Conservation (phyloP, 2,113 vertebrate genomes). For the Crotalus viridis region DNA sequence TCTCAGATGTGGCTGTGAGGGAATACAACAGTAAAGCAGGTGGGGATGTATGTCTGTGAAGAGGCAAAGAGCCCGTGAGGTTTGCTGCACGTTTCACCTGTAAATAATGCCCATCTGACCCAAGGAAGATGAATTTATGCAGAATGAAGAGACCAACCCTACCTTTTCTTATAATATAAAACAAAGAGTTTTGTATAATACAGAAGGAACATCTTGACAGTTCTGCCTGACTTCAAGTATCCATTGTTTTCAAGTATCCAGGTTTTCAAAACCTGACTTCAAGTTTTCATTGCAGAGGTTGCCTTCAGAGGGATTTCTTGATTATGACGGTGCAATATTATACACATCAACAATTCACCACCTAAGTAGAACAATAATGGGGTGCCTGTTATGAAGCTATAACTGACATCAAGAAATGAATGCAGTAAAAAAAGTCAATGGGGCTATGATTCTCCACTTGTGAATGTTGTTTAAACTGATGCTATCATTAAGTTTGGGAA, state of each 20-base stretch:
- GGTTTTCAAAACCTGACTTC: background rate
- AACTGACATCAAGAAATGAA: conserved; percentile 61
- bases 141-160: conserved; percentile 42
- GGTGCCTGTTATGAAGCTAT: conserved; percentile 24
- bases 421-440: conserved; percentile 55
- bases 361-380: conserved; percentile 54
- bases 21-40: background rate
- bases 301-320: conserved; percentile 64
- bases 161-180: conserved; percentile 39
- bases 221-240: conserved; percentile 31
- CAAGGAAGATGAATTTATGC: conserved; percentile 20
- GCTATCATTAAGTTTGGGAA: conserved; percentile 5
- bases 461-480: conserved; percentile 43
- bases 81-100: conserved; percentile 31
- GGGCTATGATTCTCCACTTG: conserved; percentile 41
- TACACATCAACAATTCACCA: conserved; percentile 57
- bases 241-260: conserved; percentile 17
- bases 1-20: background rate
- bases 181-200: conserved; percentile 66
- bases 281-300: conserved; percentile 44
- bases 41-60: conserved; percentile 12
- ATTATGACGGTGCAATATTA: conserved; percentile 64
- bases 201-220: conserved; percentile 53
- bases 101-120: conserved; percentile 41
- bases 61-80: background rate